Conservation (phyloP, 2,797 vertebrate genomes). For the Chaunax sp. region DNA sequence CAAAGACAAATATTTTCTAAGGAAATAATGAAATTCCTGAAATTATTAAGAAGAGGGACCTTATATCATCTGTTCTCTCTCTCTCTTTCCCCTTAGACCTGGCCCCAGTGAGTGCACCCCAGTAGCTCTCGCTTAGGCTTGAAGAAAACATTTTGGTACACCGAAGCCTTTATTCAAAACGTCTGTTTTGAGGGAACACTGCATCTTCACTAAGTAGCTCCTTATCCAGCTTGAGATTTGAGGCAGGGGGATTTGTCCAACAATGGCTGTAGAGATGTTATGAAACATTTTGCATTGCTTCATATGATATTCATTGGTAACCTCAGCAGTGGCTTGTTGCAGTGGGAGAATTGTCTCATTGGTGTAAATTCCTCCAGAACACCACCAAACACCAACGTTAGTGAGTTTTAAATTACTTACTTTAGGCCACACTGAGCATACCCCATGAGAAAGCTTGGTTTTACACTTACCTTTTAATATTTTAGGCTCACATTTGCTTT, state of each 20-base stretch:
- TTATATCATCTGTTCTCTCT: constrained; percentile 74
- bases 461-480: constrained; percentile 39
- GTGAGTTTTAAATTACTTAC: constrained; percentile 50
- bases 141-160: constrained; percentile 43
- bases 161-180: constrained; percentile 53
- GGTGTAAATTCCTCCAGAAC: constrained; percentile 51
- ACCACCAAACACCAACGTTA: constrained; percentile 45
- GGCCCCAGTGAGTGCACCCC: constrained; percentile 46
- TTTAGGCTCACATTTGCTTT: constrained; percentile 40
- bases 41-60: constrained; percentile 80
- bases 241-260: constrained; percentile 38
- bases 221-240: constrained; percentile 45
- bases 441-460: constrained; percentile 33
- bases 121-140: constrained; percentile 39
- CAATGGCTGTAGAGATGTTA: constrained; percentile 44
- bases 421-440: constrained; percentile 52
- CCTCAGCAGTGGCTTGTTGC: constrained; percentile 45
- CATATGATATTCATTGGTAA: constrained; percentile 53
- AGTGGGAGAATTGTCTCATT: constrained; percentile 44
- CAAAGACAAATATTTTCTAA: constrained; percentile 82
- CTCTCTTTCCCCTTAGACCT: constrained; percentile 47
- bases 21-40: constrained; percentile 86
- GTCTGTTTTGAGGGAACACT: constrained; percentile 44
- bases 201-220: constrained; percentile 42
- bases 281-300: constrained; percentile 55